A percentile compares a stretch with the other conserved stretches of the same genome.
Evolutionary conservation across 1,140 invertebrate genomes (phyloP).

Genomic region (Mizuhopecten yessoensis): DNA sequence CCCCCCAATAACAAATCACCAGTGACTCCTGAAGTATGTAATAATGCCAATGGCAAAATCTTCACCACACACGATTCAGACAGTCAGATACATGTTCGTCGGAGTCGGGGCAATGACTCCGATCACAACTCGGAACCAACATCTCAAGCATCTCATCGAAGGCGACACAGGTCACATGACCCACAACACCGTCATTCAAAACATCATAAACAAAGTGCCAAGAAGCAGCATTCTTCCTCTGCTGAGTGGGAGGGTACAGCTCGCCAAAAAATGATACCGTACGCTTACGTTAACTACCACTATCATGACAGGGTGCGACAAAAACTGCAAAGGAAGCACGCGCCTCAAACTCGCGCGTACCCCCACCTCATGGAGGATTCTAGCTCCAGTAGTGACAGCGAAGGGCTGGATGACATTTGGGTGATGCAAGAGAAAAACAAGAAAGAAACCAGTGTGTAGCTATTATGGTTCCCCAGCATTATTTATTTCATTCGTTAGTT

Average conservation of each 20-base stretch:
- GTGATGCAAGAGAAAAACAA: constrained; percentile 74
- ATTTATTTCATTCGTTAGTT: not conserved
- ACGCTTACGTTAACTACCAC: constrained; percentile 81
- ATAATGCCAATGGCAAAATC: constrained; percentile 42
- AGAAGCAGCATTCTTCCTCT: constrained; percentile 75
- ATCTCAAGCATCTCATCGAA: constrained; percentile 59
- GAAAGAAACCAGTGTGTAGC: constrained; percentile 81
- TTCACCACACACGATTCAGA: constrained; percentile 72
- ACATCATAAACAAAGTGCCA: constrained; percentile 64
- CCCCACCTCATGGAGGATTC: constrained; percentile 76
- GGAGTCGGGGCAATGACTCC: constrained; percentile 72
- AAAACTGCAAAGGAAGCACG: constrained; percentile 73
- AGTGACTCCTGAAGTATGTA: constrained; percentile 41
- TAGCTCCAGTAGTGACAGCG: not conserved
- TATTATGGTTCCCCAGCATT: not conserved
- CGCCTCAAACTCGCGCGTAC: constrained; percentile 70
- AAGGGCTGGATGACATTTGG: constrained; percentile 79
- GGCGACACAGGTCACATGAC: constrained; percentile 69
- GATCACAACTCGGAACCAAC: constrained; percentile 81
- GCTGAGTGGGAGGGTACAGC: constrained; percentile 72
- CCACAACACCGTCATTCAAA: constrained; percentile 69
- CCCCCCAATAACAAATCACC: constrained; percentile 2
- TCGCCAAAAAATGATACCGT: constrained; percentile 72
- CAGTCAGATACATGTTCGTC: constrained; percentile 71
- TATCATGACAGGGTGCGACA: constrained; percentile 77